These are phyloP conservation scores for Odontocolon sp. DNA, from an alignment of 2,888 invertebrate species.

Conservation along the genomic window DNA sequence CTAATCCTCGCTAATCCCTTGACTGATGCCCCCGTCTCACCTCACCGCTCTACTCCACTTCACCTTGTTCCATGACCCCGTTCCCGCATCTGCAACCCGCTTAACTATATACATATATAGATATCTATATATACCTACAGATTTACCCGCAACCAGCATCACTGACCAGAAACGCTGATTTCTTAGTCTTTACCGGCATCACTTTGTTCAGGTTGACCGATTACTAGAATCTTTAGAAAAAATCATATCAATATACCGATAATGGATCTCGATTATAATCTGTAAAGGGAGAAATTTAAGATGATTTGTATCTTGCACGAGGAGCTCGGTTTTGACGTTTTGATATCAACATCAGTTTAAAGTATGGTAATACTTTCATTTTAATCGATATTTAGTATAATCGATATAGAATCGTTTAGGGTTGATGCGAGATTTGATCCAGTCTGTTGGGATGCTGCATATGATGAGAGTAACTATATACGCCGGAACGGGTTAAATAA, in stretches of 20 bases:
- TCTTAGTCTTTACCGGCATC: constrained; percentile 40
- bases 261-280: no score
- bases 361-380: constrained; percentile 58
- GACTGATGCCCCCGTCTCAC: constrained; percentile 77
- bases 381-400: constrained; percentile 45
- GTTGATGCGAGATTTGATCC: constrained; percentile 20
- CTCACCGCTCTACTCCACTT: constrained; percentile 57
- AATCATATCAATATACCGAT: no score
- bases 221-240: no score
- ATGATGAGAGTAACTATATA: constrained; percentile 26
- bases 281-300: background rate
- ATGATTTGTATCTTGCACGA: constrained; percentile 27
- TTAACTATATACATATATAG: no score
- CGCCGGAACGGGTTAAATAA: constrained; percentile 55
- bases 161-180: constrained; percentile 20
- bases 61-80: constrained; percentile 60
- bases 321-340: constrained; percentile 59
- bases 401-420: no score
- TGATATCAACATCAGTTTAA: constrained; percentile 53
- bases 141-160: constrained; percentile 14
- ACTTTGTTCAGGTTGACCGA: background rate
- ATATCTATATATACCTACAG: background rate
- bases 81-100: constrained; percentile 54
- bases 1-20: constrained; percentile 81
- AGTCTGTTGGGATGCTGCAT: background rate